These are phyloP conservation scores for Cryptops parisi DNA, from an alignment of 2,888 invertebrate genomes.

Conservation along the genomic window DNA sequence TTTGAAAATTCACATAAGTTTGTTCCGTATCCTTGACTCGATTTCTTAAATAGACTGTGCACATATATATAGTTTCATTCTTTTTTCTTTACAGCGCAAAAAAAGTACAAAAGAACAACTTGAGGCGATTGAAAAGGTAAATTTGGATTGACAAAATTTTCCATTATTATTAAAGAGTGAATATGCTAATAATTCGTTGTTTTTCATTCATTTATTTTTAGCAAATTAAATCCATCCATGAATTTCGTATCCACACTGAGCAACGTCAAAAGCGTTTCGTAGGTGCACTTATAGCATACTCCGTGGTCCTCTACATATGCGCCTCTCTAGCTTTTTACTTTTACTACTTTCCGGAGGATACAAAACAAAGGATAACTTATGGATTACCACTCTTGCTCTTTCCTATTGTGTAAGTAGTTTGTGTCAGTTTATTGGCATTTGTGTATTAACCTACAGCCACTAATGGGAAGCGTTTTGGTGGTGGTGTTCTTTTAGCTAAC, in stretches of 20 bases:
- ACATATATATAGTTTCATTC: no score
- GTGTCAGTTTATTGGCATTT: neutral
- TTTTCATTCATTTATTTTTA: slow-evolving; percentile 24
- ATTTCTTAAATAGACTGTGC: no score
- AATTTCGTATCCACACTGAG: slow-evolving; percentile 63
- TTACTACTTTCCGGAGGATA: slow-evolving; percentile 59
- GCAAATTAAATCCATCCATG: slow-evolving; percentile 65
- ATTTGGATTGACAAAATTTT: no score
- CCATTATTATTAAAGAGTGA: no score
- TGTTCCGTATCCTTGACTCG: no score
- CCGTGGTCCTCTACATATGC: slow-evolving; percentile 42
- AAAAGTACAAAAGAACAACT: no score
- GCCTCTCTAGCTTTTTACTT: slow-evolving; percentile 61
- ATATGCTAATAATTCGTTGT: neutral
- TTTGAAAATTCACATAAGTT: no score
- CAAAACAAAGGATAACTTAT: slow-evolving; percentile 56
- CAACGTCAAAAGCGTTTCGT: slow-evolving; percentile 65
- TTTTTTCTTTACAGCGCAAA: no score
- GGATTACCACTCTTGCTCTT: slow-evolving; percentile 62
- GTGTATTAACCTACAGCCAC: neutral
- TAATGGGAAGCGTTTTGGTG: no score
- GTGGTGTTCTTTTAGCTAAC: no score
- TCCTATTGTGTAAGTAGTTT: slow-evolving; percentile 59
- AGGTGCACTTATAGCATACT: slow-evolving; percentile 52
- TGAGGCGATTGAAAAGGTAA: slow-evolving; percentile 14